These are phyloP conservation scores for Loris lydekkerianus DNA, from an alignment of 2,797 vertebrate genomes.

Conservation along the genomic window DNA sequence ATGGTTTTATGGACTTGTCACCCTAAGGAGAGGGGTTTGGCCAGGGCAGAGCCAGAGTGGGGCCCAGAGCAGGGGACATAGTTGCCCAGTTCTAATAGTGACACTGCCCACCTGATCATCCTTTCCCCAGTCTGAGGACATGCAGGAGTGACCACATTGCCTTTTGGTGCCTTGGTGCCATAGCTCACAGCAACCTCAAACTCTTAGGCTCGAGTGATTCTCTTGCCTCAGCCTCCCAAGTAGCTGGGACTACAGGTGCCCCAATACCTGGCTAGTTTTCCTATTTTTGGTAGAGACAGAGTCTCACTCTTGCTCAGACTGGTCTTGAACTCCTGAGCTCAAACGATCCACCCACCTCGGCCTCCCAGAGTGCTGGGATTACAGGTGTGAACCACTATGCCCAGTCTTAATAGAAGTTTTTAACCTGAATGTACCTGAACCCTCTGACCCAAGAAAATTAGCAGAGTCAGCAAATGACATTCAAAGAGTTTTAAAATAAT, in stretches of 20 bases:
- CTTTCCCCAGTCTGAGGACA: not conserved
- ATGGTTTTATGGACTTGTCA: not conserved
- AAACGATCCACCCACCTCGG: too few relatives aligned
- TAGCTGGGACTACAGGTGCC: too few relatives aligned
- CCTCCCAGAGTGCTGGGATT: too few relatives aligned
- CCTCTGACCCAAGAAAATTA: constrained; percentile 49
- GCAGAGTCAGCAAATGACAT: constrained; percentile 46
- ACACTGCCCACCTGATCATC: not conserved
- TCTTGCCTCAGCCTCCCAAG: too few relatives aligned
- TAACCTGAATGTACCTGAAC: constrained; percentile 58
- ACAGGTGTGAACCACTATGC: too few relatives aligned
- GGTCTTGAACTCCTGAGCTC: too few relatives aligned
- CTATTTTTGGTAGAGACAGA: too few relatives aligned
- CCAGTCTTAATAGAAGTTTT: constrained; percentile 47
- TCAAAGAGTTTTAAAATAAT: constrained; percentile 71
- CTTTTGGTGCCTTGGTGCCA: not conserved
- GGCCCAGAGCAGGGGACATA: not conserved
- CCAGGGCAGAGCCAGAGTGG: not conserved
- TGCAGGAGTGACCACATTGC: not conserved
- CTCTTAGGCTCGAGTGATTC: too few relatives aligned
- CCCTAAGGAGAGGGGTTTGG: not conserved
- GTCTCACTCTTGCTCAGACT: too few relatives aligned
- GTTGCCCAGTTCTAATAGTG: not conserved
- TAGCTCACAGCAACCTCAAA: too few relatives aligned
- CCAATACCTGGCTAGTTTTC: too few relatives aligned